Evolutionary conservation across 2,113 vertebrate genomes (phyloP).

Genomic region (Vimba vimba): DNA sequence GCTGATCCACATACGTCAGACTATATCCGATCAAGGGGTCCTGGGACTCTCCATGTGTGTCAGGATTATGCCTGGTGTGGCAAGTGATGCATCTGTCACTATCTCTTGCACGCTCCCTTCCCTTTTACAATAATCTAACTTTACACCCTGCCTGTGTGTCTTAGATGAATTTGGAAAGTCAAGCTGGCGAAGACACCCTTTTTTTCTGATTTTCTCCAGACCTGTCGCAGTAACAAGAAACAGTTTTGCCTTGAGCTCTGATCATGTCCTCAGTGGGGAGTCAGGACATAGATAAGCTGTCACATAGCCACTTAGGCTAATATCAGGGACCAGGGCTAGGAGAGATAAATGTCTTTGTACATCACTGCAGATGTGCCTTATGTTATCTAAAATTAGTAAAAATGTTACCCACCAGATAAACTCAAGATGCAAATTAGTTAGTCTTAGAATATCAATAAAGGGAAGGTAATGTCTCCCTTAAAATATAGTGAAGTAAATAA

Average conservation of each 20-base stretch:
- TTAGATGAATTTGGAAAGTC: slow-evolving; percentile 5
- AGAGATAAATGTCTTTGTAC: background rate
- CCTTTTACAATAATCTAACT: background rate
- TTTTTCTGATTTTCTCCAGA: slow-evolving; percentile 5
- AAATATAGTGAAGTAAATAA: background rate
- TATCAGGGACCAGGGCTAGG: background rate
- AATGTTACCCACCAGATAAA: background rate
- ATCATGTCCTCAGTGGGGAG: slow-evolving; percentile 10
- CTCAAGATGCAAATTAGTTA: background rate
- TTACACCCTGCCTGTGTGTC: background rate
- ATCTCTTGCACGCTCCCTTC: slow-evolving; percentile 10
- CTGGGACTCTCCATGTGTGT: slow-evolving; percentile 33
- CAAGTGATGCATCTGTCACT: slow-evolving; percentile 39
- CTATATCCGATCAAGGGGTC: slow-evolving; percentile 32
- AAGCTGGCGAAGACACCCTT: background rate
- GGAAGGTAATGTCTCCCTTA: background rate
- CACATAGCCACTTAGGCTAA: slow-evolving; percentile 3
- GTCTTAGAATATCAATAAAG: background rate
- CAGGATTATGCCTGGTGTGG: slow-evolving; percentile 29
- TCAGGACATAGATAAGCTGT: slow-evolving; percentile 18
- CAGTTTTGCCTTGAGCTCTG: background rate
- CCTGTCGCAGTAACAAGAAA: background rate
- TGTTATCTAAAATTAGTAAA: background rate
- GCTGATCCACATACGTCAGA: slow-evolving; percentile 24
- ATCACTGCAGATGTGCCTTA: background rate